Evolutionary conservation across 1,140 invertebrate genomes (phyloP), one percentile per base, ranked within the genome.

Genomic region (Choristoneura fumiferana): DNA sequence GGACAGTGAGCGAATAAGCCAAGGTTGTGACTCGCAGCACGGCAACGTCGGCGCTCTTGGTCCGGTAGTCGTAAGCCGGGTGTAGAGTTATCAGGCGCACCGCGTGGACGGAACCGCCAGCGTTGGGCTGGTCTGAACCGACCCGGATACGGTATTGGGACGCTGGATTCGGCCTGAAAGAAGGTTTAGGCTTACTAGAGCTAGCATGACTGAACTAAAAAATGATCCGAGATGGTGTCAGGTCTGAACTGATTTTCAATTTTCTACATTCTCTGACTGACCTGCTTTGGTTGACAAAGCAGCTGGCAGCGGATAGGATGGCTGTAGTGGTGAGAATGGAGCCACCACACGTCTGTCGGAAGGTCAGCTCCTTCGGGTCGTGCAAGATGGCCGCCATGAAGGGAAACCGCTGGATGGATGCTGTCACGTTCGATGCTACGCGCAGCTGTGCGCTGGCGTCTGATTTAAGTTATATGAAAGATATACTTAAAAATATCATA

Each of bases 221-320:
- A n/a, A n/a, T n/a, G n/a, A n/a, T n/a, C n/a, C n/a, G n/a, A n/a
- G n/a, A n/a, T n/a, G n/a, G n/a, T n/a, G n/a, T n/a, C n/a, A n/a
- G n/a, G n/a, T n/a, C n/a, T n/a, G n/a, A n/a, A n/a, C n/a, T n/a
- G n/a, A n/a, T n/a, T n/a, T n/a, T n/a, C n/a, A n/a, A n/a, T n/a
- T n/a, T n/a, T n/a, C n/a, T n/a, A n/a, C n/a, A n/a, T n/a, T n/a
- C n/a, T n/a, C n/a, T 29, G 22, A 64, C 73, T 74, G 65, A 78
- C 78, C 12, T 54, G 5, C 38, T 54, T 40, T 67, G 57, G 12
- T 60, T 74, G 18, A 76, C 69, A 29, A 84, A 82, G 38, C 82
- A 85, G 0, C 74, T 78, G 0, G 81, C 81, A 15, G 79, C 74
- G 0, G 82, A 73, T 5, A 85, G 54, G 9, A 85, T 73, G 4